Conservation (phyloP, 2,113 vertebrate genomes). For the Percopsis transmontana region DNA sequence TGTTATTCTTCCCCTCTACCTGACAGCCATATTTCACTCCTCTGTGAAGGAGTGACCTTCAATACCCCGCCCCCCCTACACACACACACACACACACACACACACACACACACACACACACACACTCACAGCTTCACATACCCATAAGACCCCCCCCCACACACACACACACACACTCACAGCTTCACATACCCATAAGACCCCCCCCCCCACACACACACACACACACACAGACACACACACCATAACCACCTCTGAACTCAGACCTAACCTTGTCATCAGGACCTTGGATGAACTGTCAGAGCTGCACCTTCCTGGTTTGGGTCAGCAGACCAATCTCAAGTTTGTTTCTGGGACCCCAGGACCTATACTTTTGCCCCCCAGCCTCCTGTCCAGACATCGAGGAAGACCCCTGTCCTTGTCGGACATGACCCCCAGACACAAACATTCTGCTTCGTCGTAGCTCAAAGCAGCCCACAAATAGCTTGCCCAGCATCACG, state of each 20-base stretch:
- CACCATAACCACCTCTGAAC: neutral
- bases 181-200: neutral
- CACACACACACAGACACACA: conserved; percentile 12
- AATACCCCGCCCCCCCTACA: conserved; percentile 29
- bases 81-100: neutral
- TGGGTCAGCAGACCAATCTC: conserved; percentile 8
- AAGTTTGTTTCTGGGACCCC: conserved; percentile 41
- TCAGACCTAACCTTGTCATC: conserved; percentile 32
- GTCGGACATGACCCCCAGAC: conserved; percentile 44
- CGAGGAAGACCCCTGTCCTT: conserved; percentile 50
- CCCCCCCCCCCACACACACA: neutral
- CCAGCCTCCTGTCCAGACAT: conserved; percentile 67
- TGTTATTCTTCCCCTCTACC: conserved; percentile 81
- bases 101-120: too few relatives aligned
- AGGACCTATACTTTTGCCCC: conserved; percentile 31
- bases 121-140: conserved; percentile 9
- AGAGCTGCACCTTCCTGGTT: conserved; percentile 1
- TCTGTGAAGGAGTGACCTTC: conserved; percentile 66
- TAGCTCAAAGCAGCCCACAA: conserved; percentile 11
- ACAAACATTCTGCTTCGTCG: conserved; percentile 32
- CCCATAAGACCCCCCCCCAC: neutral
- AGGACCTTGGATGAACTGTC: conserved; percentile 32
- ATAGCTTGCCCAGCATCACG: conserved; percentile 27
- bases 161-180: neutral
- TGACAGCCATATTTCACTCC: conserved; percentile 80